Conservation (phyloP, 30 jellyfish, hydroid and myxozoan genomes). For the Aurelia aurita complex sp. Pacific region DNA sequence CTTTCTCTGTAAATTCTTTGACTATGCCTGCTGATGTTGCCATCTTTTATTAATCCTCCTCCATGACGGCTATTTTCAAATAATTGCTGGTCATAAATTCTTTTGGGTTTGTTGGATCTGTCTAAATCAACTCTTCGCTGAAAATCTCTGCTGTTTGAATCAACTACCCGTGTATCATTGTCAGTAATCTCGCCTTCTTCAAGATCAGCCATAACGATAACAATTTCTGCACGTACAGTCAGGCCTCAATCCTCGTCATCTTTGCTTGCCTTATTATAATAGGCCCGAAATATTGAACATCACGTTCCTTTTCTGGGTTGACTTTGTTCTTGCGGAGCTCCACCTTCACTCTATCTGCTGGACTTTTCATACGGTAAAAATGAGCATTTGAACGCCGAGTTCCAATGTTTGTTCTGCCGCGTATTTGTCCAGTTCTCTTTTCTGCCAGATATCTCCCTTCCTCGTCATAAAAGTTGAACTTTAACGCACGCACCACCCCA, state of each 20-base stretch:
- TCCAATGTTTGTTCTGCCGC: too few relatives aligned
- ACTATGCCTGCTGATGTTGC: background rate
- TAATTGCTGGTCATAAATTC: background rate
- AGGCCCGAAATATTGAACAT: too few relatives aligned
- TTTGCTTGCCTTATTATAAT: too few relatives aligned
- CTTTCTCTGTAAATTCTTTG: background rate
- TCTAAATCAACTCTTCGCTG: background rate
- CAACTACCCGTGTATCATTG: background rate
- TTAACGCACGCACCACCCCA: too few relatives aligned
- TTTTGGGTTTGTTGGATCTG: background rate
- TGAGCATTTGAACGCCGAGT: too few relatives aligned
- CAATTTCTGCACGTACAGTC: too few relatives aligned
- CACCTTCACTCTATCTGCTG: background rate
- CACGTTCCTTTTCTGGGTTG: too few relatives aligned
- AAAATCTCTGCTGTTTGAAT: background rate
- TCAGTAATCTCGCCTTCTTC: constrained; percentile 52
- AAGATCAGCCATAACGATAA: constrained; percentile 18
- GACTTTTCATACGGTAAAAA: background rate
- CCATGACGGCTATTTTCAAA: background rate
- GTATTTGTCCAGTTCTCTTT: too few relatives aligned
- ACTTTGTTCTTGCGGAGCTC: background rate
- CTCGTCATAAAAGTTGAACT: too few relatives aligned
- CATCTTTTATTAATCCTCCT: background rate
- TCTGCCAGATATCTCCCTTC: too few relatives aligned
- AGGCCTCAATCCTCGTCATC: too few relatives aligned